These are phyloP conservation scores for Bombus huntii DNA, from an alignment of 1,140 invertebrate genomes.

Conservation along the genomic window DNA sequence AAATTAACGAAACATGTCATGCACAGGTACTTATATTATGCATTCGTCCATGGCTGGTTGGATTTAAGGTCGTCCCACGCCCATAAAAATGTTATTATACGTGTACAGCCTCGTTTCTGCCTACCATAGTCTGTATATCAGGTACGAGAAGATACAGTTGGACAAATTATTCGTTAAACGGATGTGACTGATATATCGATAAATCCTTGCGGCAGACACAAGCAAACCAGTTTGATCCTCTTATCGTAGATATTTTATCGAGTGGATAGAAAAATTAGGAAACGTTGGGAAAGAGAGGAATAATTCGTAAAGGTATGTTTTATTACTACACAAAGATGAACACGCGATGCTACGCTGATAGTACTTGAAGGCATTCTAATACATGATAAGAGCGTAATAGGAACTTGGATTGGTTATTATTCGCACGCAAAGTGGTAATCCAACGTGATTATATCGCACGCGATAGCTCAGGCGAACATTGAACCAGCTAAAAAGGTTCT, in stretches of 20 bases:
- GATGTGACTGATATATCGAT: neutral
- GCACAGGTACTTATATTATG: conserved; percentile 8
- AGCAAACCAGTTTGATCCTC: neutral
- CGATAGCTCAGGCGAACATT: neutral
- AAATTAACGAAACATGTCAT: conserved; percentile 28
- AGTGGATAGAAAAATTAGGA: neutral
- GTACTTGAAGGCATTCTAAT: neutral
- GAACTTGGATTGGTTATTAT: conserved; percentile 11
- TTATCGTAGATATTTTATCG: neutral
- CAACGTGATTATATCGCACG: neutral
- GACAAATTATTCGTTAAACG: neutral
- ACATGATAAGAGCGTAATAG: neutral
- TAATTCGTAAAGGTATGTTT: neutral
- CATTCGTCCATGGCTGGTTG: conserved; percentile 13
- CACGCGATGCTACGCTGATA: neutral
- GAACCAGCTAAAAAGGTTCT: neutral
- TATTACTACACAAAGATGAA: neutral
- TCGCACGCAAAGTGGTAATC: conserved; percentile 6
- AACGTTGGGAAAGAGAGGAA: neutral
- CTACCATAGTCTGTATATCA: neutral
- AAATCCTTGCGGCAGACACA: neutral
- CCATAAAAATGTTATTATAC: conserved; percentile 41
- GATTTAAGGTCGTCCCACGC: conserved; percentile 39
- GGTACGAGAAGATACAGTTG: neutral
- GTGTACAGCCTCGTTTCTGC: conserved; percentile 40